A percentile compares a stretch with the other conserved stretches of the same genome.
phyloP scores from a whole-genome alignment of 1,140 invertebrate genomes.

The Drosophila funebris region DNA sequence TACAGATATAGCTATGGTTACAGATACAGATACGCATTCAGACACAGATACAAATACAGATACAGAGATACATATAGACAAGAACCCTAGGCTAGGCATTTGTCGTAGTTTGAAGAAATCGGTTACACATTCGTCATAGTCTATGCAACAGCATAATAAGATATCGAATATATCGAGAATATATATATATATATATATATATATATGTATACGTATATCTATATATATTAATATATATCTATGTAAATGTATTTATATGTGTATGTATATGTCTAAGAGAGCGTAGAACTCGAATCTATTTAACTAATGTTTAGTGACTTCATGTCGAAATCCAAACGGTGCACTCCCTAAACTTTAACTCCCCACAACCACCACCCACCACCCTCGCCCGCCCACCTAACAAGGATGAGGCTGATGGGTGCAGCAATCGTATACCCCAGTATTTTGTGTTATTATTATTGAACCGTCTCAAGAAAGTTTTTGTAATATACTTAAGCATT shows the following conservation, averaged over 20 bases:
- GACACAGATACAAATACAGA: not conserved
- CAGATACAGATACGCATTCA: slow-evolving; percentile 5
- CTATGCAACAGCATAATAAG: slow-evolving; percentile 20
- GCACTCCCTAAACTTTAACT: slow-evolving; percentile 45
- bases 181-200: slow-evolving; percentile 18
- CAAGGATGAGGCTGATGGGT: not conserved
- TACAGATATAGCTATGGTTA: slow-evolving; percentile 28
- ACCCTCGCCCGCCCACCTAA: slow-evolving; percentile 13
- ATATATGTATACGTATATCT: slow-evolving; percentile 40
- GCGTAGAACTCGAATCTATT: slow-evolving; percentile 63
- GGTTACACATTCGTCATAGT: slow-evolving; percentile 1
- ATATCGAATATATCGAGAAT: slow-evolving; percentile 16
- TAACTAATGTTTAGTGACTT: slow-evolving; percentile 65
- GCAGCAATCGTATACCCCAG: not conserved
- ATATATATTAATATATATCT: too few species aligned
- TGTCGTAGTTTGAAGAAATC: slow-evolving; percentile 27
- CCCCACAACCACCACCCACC: not conserved
- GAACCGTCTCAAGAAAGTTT: slow-evolving; percentile 39
- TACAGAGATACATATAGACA: slow-evolving; percentile 18
- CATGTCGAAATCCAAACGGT: slow-evolving; percentile 39
- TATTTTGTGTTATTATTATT: slow-evolving; percentile 30
- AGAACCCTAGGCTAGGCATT: slow-evolving; percentile 34
- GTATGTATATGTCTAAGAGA: slow-evolving; percentile 64
- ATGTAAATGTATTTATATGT: slow-evolving; percentile 67
- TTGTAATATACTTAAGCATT: slow-evolving; percentile 79